A percentile compares a stretch with the other conserved stretches of the same genome.
Conservation (phyloP, 2,888 invertebrate species). For the Trissolcus brochymenae region DNA sequence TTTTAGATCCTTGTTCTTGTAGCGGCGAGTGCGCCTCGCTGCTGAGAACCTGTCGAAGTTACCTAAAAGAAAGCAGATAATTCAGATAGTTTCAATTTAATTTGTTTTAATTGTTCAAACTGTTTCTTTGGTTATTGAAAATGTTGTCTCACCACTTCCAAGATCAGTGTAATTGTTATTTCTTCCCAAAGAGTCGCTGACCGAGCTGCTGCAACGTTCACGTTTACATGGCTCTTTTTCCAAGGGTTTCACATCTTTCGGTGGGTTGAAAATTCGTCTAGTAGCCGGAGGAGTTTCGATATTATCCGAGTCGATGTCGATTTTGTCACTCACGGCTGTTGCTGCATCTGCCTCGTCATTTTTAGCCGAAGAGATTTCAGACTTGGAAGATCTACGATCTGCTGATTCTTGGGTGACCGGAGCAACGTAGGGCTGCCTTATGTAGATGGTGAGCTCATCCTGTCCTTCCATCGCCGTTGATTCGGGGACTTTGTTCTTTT, state of each 20-base stretch:
- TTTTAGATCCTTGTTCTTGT: constrained; percentile 77
- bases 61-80: constrained; percentile 74
- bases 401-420: constrained; percentile 52
- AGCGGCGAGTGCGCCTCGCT: constrained; percentile 87
- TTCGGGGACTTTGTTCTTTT: constrained; percentile 67
- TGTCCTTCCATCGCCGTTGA: constrained; percentile 63
- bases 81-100: no score
- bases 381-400: constrained; percentile 64
- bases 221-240: constrained; percentile 71
- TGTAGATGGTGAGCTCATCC: constrained; percentile 72
- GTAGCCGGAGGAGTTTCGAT: constrained; percentile 92
- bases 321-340: constrained; percentile 79
- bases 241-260: constrained; percentile 79
- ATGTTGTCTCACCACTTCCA: constrained; percentile 65
- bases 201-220: constrained; percentile 69
- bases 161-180: constrained; percentile 66
- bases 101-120: not conserved
- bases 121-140: not conserved
- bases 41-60: constrained; percentile 91
- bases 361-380: constrained; percentile 46
- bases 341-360: constrained; percentile 29
- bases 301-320: constrained; percentile 92
- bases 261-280: constrained; percentile 82
- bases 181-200: constrained; percentile 62
- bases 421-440: constrained; percentile 66